Evolutionary conservation across 2,797 vertebrate genomes (phyloP).

Genomic region (Chiroxiphia lanceolata): DNA sequence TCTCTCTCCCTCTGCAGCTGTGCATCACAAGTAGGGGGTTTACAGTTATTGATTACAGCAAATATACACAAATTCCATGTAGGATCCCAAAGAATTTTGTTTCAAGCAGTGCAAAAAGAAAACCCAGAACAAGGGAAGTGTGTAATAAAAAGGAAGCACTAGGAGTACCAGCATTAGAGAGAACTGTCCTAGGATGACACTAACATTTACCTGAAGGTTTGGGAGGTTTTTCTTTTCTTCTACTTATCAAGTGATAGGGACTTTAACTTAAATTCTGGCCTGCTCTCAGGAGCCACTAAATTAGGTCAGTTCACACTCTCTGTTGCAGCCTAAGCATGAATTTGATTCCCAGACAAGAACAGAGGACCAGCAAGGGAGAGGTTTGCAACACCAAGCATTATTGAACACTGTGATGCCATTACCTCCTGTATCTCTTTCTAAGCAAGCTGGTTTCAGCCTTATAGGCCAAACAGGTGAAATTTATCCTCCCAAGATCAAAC

Average conservation of each 20-base stretch:
- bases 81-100: background rate
- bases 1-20: background rate
- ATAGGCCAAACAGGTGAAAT: background rate
- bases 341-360: background rate
- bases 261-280: background rate
- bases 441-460: background rate
- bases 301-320: background rate
- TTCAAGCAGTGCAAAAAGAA: background rate
- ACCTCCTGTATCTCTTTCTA: background rate
- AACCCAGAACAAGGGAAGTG: background rate
- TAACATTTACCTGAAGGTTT: background rate
- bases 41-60: background rate
- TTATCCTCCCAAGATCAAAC: background rate
- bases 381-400: accelerated
- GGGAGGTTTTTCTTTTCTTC: background rate
- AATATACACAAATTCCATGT: accelerated
- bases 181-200: background rate
- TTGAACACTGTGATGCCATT: background rate
- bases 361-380: background rate
- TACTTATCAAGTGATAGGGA: background rate
- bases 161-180: background rate
- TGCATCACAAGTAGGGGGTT: background rate
- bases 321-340: background rate
- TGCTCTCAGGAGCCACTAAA: background rate
- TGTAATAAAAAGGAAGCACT: background rate